Percentiles rank a stretch among this genome's conserved stretches.
phyloP scores from a whole-genome alignment of 2,888 invertebrate genomes.

The Lepeophtheirus nordmannii region DNA sequence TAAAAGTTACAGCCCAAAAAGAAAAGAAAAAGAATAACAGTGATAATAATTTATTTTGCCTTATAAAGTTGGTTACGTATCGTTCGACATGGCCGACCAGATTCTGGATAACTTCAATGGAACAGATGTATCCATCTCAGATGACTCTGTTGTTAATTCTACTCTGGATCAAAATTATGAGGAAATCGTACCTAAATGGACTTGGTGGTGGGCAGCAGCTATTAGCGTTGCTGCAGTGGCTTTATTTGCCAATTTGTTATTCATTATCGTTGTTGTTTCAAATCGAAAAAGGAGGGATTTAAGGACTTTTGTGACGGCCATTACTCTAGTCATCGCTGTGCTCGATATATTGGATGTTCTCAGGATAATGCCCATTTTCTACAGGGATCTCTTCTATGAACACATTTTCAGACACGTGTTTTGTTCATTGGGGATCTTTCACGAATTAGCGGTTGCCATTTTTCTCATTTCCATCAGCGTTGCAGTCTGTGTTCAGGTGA shows the following conservation, averaged over 20 bases:
- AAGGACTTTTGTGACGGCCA: constrained; percentile 19
- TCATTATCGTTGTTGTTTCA: constrained; percentile 8
- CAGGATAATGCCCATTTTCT: constrained; percentile 11
- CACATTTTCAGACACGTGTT: constrained; percentile 14
- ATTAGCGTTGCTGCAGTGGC: constrained; percentile 7
- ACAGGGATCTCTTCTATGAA: background rate
- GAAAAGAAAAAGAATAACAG: no score
- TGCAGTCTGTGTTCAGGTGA: constrained; percentile 17
- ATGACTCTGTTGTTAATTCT: no score
- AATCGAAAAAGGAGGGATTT: constrained; percentile 9
- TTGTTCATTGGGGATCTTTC: constrained; percentile 20
- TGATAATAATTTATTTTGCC: no score
- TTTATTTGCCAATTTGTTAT: constrained; percentile 7
- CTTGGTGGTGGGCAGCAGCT: constrained; percentile 16
- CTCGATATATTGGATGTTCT: constrained; percentile 16
- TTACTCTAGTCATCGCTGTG: constrained; percentile 2
- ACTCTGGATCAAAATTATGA: background rate
- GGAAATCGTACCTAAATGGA: constrained; percentile 9
- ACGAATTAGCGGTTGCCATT: constrained; percentile 18
- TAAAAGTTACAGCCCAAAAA: no score
- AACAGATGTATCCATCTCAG: no score
- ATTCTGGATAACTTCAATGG: no score
- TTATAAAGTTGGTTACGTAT: no score
- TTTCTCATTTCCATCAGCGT: constrained; percentile 14
- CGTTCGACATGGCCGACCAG: no score